Conservation (phyloP, 1,140 invertebrate species). For the Lethrus apterus region DNA sequence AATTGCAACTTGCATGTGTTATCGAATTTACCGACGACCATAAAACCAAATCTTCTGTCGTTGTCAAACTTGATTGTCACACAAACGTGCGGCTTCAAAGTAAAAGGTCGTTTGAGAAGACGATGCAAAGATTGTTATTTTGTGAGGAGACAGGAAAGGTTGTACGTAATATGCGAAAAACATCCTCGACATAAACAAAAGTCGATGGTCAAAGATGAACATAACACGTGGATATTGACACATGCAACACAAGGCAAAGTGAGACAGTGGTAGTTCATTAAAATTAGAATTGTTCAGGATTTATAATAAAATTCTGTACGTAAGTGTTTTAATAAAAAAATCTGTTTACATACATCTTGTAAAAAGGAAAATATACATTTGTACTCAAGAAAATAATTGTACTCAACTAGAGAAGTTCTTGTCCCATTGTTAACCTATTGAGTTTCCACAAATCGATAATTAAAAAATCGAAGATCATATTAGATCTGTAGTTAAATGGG, state of each 20-base stretch:
- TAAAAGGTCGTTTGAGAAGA: slow-evolving; percentile 49
- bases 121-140: slow-evolving; percentile 73
- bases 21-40: no score
- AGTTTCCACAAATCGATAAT: no score
- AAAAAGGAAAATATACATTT: slow-evolving; percentile 6
- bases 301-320: not conserved
- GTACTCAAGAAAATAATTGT: no score
- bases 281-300: not conserved
- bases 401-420: no score
- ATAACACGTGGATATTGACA: slow-evolving; percentile 63
- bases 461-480: no score
- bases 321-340: slow-evolving; percentile 8
- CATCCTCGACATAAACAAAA: slow-evolving; percentile 74
- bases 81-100: slow-evolving; percentile 49
- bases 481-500: no score
- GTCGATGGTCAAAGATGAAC: slow-evolving; percentile 53
- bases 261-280: slow-evolving; percentile 48
- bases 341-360: not conserved
- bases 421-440: no score
- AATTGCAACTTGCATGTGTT: no score
- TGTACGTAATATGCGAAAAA: slow-evolving; percentile 66
- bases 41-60: not conserved
- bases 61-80: not conserved
- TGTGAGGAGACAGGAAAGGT: slow-evolving; percentile 55
- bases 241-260: slow-evolving; percentile 58